Evolutionary conservation across 1,140 invertebrate species (phyloP).

Genomic region (Lasioglossum baleicum): DNA sequence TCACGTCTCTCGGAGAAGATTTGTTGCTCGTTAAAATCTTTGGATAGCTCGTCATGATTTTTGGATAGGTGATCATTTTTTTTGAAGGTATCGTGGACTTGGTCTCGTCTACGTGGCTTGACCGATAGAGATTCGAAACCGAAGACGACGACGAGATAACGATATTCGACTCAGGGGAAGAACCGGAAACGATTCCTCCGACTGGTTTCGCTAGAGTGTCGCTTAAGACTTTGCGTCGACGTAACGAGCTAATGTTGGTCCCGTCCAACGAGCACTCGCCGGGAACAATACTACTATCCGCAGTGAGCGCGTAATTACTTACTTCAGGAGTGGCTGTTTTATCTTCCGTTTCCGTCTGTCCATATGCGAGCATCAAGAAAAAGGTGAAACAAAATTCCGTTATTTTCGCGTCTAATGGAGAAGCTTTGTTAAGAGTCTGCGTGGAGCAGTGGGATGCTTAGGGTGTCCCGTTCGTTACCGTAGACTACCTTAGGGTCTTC

Average conservation of each 20-base stretch:
- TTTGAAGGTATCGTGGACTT: constrained; percentile 49
- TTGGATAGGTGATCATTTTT: constrained; percentile 70
- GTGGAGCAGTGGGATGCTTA: no score
- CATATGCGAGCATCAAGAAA: constrained; percentile 73
- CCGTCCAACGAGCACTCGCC: constrained; percentile 48
- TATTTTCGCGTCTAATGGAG: constrained; percentile 14
- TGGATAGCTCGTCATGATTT: constrained; percentile 65
- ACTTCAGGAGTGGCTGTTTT: constrained; percentile 79
- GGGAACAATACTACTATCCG: constrained; percentile 62
- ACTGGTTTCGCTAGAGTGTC: constrained; percentile 35
- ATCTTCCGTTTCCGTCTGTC: constrained; percentile 80
- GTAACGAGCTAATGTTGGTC: constrained; percentile 63
- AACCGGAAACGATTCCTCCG: not conserved
- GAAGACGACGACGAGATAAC: not conserved
- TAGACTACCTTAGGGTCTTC: no score
- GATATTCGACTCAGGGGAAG: constrained; percentile 21
- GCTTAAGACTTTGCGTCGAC: constrained; percentile 72
- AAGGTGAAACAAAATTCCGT: constrained; percentile 43
- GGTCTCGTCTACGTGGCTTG: constrained; percentile 2
- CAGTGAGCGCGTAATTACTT: constrained; percentile 77
- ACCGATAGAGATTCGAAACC: constrained; percentile 28
- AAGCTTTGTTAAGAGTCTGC: no score
- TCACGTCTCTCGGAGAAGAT: constrained; percentile 27
- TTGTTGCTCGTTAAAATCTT: constrained; percentile 52
- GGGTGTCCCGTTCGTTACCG: no score